Conservation (phyloP, 1,140 invertebrate species). For the Tetramorium alpestre region DNA sequence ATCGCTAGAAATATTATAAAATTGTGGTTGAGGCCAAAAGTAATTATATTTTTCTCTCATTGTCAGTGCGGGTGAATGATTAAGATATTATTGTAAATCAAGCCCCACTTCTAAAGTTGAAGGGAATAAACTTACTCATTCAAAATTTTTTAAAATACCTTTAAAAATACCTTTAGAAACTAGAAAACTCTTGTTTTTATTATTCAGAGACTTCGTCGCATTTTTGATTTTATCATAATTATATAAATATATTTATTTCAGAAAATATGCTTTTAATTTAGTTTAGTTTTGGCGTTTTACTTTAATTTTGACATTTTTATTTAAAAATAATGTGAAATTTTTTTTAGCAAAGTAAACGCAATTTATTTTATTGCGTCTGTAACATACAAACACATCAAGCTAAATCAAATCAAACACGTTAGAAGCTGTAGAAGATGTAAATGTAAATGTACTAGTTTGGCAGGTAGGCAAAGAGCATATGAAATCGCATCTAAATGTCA, state of each 20-base stretch:
- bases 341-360: background rate
- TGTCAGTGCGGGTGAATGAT: too few species aligned
- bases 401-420: background rate
- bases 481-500: constrained; percentile 31
- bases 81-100: too few species aligned
- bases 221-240: background rate
- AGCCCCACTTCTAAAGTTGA: too few species aligned
- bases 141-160: background rate
- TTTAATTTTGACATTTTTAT: background rate
- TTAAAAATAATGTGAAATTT: background rate
- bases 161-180: background rate
- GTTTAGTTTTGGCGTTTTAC: background rate
- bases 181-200: background rate
- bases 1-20: too few species aligned
- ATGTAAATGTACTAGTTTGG: background rate
- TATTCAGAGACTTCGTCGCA: background rate
- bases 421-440: background rate
- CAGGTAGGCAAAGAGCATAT: background rate
- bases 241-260: background rate
- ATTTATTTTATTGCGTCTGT: background rate
- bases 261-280: background rate
- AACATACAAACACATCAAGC: background rate
- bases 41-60: too few species aligned
- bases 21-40: too few species aligned
- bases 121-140: too few species aligned